Base-by-base conservation (phyloP, 2,888 invertebrate species). In the Zelleria hepariella region DNA sequence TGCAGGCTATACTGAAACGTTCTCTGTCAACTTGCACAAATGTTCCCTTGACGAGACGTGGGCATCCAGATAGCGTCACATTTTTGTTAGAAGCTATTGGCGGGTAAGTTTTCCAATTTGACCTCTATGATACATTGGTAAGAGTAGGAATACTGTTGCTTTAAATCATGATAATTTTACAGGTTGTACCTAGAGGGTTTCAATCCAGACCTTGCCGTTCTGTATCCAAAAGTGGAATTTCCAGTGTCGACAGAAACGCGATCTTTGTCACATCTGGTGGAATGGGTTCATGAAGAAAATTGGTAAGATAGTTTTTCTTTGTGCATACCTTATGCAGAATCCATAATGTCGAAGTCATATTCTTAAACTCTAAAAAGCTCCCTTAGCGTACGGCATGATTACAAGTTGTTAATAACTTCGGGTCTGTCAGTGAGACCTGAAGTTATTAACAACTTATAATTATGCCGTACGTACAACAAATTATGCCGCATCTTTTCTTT, bases 221-320 rank as follows among this genome's bases (percentile, higher is more conserved):
- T 98, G 0, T 96, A 95, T 74, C 94, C 95, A 0, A 77, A 88
- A 58, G 83, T 95, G 0, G 71, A 91, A 53, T 95, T 92, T 69
- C 97, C 97, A n/a, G n/a, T n/a, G n/a, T n/a, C n/a, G n/a, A n/a
- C n/a, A n/a, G 93, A 94, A 26, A 98, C 97, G 0, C 93, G 94
- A 0, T 93, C 94, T 87, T 89, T 97, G 54, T 93, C 95, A 0
- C 93, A 95, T 4, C 79, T 94, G 21, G 90, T 97, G 15, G 90
- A 91, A 64, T 97, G 97, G 96, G 94, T 95, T 63, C 97, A 98
- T 68, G 79, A 84, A 2, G 91, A 92, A 59, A 90, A 91, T 62
- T 94, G 94, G 93, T 85, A 70, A 66, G 66, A 49, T 27, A 27
- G 7, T 27, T 27, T 5, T 7, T 7, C 87, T 10, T 79, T 82